A percentile compares a stretch with the other conserved stretches of the same genome.
phyloP scores from a whole-genome alignment of 2,888 invertebrate genomes.

The Colletes collaris region DNA sequence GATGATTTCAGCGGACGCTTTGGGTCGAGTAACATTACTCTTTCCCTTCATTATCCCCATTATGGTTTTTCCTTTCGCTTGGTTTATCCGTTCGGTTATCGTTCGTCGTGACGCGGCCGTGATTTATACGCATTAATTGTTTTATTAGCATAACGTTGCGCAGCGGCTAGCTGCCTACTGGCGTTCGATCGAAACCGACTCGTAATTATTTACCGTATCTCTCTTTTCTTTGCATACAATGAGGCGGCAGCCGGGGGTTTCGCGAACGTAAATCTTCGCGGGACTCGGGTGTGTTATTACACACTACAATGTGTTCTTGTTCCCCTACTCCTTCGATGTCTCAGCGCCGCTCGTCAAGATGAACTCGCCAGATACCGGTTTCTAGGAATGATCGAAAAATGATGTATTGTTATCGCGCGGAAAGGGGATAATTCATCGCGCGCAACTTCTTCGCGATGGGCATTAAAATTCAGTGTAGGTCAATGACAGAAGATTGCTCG shows the following conservation, averaged over 20 bases:
- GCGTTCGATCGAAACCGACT: background rate
- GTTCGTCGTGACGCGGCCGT: background rate
- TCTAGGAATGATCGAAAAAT: background rate
- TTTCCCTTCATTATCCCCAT: conserved; percentile 13
- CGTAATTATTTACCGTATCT: background rate
- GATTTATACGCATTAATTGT: conserved; percentile 15
- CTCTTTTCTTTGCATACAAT: conserved; percentile 11
- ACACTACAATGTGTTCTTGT: background rate
- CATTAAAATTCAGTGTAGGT: no score
- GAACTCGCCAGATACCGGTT: conserved; percentile 8
- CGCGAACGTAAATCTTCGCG: background rate
- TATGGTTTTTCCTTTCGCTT: conserved; percentile 5
- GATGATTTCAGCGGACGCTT: conserved; percentile 10
- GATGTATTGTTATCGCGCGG: no score
- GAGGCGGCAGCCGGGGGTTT: background rate
- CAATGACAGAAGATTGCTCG: no score
- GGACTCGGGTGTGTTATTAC: background rate
- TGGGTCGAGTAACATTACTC: conserved; percentile 29
- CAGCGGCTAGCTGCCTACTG: background rate
- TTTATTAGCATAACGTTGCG: conserved; percentile 17
- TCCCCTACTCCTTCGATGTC: background rate
- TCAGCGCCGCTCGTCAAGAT: background rate
- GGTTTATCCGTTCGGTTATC: background rate
- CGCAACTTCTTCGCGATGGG: no score
- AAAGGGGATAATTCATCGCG: no score